Evolutionary conservation across 1,140 invertebrate species (phyloP), one percentile per base, ranked within the genome.

Genomic region (Penaeus vannamei): DNA sequence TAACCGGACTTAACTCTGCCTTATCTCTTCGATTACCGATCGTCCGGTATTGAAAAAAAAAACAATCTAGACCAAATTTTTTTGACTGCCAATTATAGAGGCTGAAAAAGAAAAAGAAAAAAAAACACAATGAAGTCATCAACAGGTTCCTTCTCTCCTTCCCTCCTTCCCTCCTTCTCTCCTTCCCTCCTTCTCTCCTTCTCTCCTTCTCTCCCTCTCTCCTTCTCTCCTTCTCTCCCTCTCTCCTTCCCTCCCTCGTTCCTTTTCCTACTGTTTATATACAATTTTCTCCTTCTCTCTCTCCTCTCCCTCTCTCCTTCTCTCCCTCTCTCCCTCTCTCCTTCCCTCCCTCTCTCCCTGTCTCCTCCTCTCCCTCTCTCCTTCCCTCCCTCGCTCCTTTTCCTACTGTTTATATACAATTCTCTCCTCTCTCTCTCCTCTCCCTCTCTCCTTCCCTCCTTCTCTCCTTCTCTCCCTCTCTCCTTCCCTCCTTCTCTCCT

Each of bases 301-400:
- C 22, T 26, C 2, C 61, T 79, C 26, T 7, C 72, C 61, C 42
- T 29, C 42, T 53, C 20, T 79, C 53, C 32, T n/a, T 22, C 22
- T 86, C 20, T 14, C 36, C 4, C 32, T 85, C 84, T 53, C 42
- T 61, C 42, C 62, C 81, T 83, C 42, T 62, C 81, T 83, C 42
- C 26, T 60, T 60, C 81, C 19, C 81, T 60, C 81, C 53, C 36
- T 80, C 77, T 80, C 12, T 76, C 69, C 12, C 69, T 17, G 14
- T 17, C 69, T 17, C 69, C 12, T 32, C 36, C 69, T 76, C 14
- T 76, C n/a, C n/a, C n/a, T n/a, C 69, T 76, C 69, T 76, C n/a
- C n/a, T 26, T 76, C 69, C n/a, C 69, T 76, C 69, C n/a, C n/a
- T 76, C 69, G 14, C 12, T 64, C 62, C 62, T n/a, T 64, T 36